Evolutionary conservation across 2,888 invertebrate genomes (phyloP).

Genomic region (Trichopoda pennipes): DNA sequence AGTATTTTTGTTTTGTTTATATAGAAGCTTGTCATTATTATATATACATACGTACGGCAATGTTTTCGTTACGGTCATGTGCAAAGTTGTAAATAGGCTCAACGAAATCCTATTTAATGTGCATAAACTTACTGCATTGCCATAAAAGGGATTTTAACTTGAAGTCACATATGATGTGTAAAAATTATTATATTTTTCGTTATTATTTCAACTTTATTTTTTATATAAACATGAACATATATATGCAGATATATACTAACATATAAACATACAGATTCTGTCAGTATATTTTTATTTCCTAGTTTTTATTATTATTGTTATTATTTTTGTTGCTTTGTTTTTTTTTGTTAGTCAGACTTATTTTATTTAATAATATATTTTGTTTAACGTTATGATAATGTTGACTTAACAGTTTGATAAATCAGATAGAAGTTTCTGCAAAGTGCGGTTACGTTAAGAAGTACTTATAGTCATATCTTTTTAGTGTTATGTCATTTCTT

Average conservation of each 20-base stretch:
- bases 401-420: constrained; percentile 55
- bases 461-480: constrained; percentile 24
- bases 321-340: constrained; percentile 38
- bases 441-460: constrained; percentile 19
- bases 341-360: constrained; percentile 49
- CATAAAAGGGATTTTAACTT: constrained; percentile 67
- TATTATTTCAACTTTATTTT: constrained; percentile 65
- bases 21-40: no score
- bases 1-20: not conserved
- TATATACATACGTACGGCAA: not conserved
- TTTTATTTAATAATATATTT: constrained; percentile 63
- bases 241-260: not conserved
- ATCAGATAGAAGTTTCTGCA: constrained; percentile 9
- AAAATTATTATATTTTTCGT: constrained; percentile 66
- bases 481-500: constrained; percentile 17
- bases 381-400: constrained; percentile 60
- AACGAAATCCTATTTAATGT: constrained; percentile 68
- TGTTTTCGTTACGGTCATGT: constrained; percentile 64
- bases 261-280: no score
- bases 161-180: constrained; percentile 68
- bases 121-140: constrained; percentile 68
- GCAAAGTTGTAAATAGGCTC: constrained; percentile 69
- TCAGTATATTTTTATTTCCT: not conserved
- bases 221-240: constrained; percentile 28
- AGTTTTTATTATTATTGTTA: constrained; percentile 18